Percentiles rank a stretch among this genome's conserved stretches.
Conservation (phyloP, 1,140 invertebrate genomes). For the Hylyphantes graminicola region DNA sequence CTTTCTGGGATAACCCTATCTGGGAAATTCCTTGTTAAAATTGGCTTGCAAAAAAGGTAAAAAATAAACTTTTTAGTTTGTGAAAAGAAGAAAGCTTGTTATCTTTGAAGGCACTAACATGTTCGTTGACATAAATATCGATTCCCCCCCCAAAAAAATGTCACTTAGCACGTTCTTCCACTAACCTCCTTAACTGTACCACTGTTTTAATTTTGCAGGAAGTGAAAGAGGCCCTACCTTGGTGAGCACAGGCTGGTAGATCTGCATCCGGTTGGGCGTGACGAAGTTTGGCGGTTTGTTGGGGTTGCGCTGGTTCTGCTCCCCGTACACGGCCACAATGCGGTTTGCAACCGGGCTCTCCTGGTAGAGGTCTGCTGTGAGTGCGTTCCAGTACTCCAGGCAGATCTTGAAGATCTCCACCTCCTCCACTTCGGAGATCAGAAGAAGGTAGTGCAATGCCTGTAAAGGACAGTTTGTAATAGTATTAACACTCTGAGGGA, state of each 20-base stretch:
- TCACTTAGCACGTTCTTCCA: too few species aligned
- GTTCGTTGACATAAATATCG: too few species aligned
- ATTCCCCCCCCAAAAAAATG: too few species aligned
- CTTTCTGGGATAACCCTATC: too few species aligned
- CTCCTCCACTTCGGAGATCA: slow-evolving; percentile 99
- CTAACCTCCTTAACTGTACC: too few species aligned
- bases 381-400: slow-evolving; percentile 97
- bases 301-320: neutral
- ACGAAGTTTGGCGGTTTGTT: slow-evolving; percentile 52
- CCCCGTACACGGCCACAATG: neutral
- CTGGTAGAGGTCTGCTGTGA: slow-evolving; percentile 91
- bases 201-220: neutral
- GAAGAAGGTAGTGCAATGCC: slow-evolving; percentile 91
- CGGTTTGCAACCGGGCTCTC: slow-evolving; percentile 65
- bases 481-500: too few species aligned
- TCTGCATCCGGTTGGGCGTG: slow-evolving; percentile 72
- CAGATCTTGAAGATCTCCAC: slow-evolving; percentile 99
- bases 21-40: too few species aligned
- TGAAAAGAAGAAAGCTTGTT: too few species aligned
- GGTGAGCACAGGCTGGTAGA: slow-evolving; percentile 84
- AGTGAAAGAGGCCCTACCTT: slow-evolving; percentile 70
- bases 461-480: slow-evolving; percentile 64
- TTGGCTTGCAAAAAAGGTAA: too few species aligned
- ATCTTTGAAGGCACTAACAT: too few species aligned
- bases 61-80: too few species aligned